Evolutionary conservation across 2,888 invertebrate species (phyloP), one percentile per base, ranked within the genome.

Genomic region (Anorthoa munda): DNA sequence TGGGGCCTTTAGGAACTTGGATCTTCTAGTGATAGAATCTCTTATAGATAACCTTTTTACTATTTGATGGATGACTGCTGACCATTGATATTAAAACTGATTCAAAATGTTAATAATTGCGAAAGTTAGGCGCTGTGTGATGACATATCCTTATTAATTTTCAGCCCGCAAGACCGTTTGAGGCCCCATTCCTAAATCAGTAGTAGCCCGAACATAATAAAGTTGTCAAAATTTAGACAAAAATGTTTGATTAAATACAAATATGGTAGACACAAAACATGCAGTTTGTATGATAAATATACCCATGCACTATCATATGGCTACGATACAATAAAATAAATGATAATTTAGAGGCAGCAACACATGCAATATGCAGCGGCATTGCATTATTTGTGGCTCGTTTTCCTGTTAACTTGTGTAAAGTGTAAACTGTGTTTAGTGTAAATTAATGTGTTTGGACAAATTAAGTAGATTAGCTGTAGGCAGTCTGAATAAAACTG

Each of bases 321-420:
- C 91, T 90, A 92, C 86, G 81, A 92, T 90, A 91, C 90, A 87
- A 90, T 91, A 91, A 85, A 77, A 91, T 88, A 90, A 77, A 87
- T 87, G 75, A 88, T 85, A 74, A 77, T 78, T 70, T 63, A 89
- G 81, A 88, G 88, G 87, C 84, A 84, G 83, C 80, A 86, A 85
- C 73, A 76, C 94, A 93, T 94, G 94, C 94, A 87, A 79, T 86
- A 88, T 86, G 80, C 90, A 90, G 90, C 91, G 78, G 88, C 85
- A 91, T 91, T 91, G 96, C 95, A 94, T 94, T 93, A 94, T 95
- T 95, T 95, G 95, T 95, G 94, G 87, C 90, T 91, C 83, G 77
- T 68, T 72, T 72, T 77, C 65, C 68, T 77, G 77, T 68, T 73
- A 56, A 48, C 21, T 68, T 70, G 48, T 71, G 74, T 79, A 45